These are phyloP conservation scores for Ophraella communa DNA, from an alignment of 2,888 invertebrate genomes.

Conservation along the genomic window DNA sequence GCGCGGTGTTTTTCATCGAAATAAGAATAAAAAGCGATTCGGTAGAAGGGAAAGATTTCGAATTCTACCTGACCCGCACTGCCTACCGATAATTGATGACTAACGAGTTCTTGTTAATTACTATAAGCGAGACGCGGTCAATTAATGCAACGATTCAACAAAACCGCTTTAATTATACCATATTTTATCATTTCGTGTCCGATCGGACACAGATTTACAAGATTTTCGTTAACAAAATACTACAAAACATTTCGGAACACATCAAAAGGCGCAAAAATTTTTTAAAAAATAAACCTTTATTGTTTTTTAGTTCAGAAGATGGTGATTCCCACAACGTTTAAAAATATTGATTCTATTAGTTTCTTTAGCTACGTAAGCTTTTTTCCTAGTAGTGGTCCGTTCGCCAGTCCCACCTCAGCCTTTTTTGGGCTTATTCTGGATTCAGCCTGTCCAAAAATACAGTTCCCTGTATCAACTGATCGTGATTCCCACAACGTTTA, in stretches of 20 bases:
- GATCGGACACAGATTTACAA: constrained; percentile 47
- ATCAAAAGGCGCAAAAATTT: constrained; percentile 37
- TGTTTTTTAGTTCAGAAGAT: too few relatives aligned
- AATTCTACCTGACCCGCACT: constrained; percentile 46
- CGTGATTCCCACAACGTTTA: too few relatives aligned
- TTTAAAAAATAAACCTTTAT: too few relatives aligned
- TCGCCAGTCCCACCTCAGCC: too few relatives aligned
- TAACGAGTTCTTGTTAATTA: constrained; percentile 57
- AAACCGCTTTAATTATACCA: constrained; percentile 56
- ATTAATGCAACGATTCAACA: constrained; percentile 57
- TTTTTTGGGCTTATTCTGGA: too few relatives aligned
- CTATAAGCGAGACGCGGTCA: constrained; percentile 53
- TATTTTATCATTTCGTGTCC: constrained; percentile 55
- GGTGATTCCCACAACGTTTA: too few relatives aligned
- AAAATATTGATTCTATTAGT: too few relatives aligned
- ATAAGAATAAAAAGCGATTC: constrained; percentile 24
- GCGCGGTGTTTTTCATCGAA: constrained; percentile 22
- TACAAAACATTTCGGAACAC: constrained; percentile 51
- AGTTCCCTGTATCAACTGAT: too few relatives aligned
- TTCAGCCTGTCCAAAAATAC: too few relatives aligned
- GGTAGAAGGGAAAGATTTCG: constrained; percentile 21
- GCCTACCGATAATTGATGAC: constrained; percentile 52
- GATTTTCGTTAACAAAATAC: constrained; percentile 55
- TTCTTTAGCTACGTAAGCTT: too few relatives aligned
- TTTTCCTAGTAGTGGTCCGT: too few relatives aligned